A percentile compares a stretch with the other conserved stretches of the same genome.
Conservation (phyloP, 2,888 invertebrate species). For the Drosophila melanosoma region DNA sequence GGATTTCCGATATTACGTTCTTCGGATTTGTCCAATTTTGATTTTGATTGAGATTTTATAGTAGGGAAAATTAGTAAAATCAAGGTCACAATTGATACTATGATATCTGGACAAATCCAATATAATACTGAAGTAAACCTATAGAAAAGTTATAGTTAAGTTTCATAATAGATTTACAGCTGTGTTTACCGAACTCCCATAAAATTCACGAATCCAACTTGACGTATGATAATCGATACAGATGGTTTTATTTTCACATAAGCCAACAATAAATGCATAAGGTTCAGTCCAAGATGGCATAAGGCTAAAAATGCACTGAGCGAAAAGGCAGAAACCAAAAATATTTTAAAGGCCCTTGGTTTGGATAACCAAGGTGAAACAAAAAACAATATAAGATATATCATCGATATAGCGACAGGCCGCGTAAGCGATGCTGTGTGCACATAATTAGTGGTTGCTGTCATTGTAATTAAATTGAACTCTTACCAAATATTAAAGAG, state of each 20-base stretch:
- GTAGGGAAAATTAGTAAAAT: slow-evolving; percentile 31
- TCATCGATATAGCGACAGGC: slow-evolving; percentile 51
- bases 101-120: slow-evolving; percentile 59
- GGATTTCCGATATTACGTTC: neutral
- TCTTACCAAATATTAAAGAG: slow-evolving; percentile 55
- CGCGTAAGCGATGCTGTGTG: slow-evolving; percentile 44
- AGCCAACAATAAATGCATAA: slow-evolving; percentile 20
- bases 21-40: too few species aligned
- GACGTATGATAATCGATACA: slow-evolving; percentile 24
- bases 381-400: slow-evolving; percentile 59
- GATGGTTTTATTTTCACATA: neutral
- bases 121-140: slow-evolving; percentile 42
- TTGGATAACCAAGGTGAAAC: slow-evolving; percentile 48
- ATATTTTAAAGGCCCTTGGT: slow-evolving; percentile 14
- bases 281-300: slow-evolving; percentile 38
- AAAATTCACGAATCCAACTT: slow-evolving; percentile 56
- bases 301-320: slow-evolving; percentile 25
- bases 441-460: neutral
- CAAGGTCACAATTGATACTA: slow-evolving; percentile 34
- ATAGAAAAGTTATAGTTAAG: neutral
- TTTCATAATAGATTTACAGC: neutral
- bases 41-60: neutral
- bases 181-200: slow-evolving; percentile 33
- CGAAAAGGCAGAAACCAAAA: slow-evolving; percentile 21
- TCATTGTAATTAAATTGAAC: neutral